A percentile compares a stretch with the other conserved stretches of the same genome.
phyloP scores from a whole-genome alignment of 2,888 invertebrate genomes.

The Drosophila nr. perissopoda region DNA sequence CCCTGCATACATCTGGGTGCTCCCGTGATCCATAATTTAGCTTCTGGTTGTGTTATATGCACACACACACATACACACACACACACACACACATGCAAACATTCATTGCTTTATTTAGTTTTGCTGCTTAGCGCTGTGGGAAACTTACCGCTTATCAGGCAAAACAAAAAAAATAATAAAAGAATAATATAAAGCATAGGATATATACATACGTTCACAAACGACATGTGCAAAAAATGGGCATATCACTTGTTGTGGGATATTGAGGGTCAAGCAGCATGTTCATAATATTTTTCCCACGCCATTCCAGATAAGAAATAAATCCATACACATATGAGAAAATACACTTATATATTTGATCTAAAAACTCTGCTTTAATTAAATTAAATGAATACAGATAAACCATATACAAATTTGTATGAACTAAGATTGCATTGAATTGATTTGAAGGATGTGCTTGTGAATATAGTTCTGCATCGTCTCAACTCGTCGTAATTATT shows the following conservation, averaged over 20 bases:
- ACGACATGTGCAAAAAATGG: constrained; percentile 36
- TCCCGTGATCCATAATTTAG: background rate
- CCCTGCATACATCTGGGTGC: background rate
- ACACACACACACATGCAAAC: background rate
- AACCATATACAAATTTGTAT: background rate
- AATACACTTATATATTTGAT: background rate
- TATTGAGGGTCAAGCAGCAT: constrained; percentile 41
- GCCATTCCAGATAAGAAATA: constrained; percentile 24
- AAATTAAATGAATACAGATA: background rate
- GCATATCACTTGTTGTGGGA: constrained; percentile 29
- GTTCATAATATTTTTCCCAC: constrained; percentile 42
- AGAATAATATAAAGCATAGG: constrained; percentile 9
- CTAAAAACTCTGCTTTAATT: background rate
- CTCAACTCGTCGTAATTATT: background rate
- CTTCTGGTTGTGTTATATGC: background rate
- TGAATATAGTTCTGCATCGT: background rate
- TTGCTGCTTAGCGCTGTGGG: constrained; percentile 38
- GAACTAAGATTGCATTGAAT: background rate
- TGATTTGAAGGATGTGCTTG: background rate
- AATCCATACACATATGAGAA: constrained; percentile 7
- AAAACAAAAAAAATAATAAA: constrained; percentile 11
- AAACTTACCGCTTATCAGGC: constrained; percentile 49
- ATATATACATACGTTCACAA: constrained; percentile 3
- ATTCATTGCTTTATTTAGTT: constrained; percentile 24
- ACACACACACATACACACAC: background rate